phyloP scores from a whole-genome alignment of 2,113 vertebrate genomes.

The Sakesphorus luctuosus region DNA sequence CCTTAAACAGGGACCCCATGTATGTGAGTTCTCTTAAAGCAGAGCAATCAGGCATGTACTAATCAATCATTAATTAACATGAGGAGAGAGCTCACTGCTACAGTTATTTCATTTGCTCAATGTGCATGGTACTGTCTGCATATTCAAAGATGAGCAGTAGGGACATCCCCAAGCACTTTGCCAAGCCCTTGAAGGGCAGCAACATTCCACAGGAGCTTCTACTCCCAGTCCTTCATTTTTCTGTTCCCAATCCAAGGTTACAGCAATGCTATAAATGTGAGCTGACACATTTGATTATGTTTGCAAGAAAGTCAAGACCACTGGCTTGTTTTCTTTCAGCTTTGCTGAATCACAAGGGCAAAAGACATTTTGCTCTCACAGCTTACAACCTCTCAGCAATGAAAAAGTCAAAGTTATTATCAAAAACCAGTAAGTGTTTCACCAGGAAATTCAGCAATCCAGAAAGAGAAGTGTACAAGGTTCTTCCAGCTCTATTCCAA shows the following conservation, averaged over 20 bases:
- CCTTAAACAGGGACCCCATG: neutral
- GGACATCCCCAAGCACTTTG: neutral
- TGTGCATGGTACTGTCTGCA: neutral
- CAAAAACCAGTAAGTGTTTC: neutral
- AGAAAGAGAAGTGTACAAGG: neutral
- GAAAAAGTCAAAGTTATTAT: neutral
- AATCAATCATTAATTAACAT: neutral
- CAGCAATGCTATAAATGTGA: neutral
- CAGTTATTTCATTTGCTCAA: neutral
- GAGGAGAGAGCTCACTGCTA: neutral
- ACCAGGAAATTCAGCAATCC: neutral
- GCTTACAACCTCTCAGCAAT: neutral
- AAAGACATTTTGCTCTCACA: neutral
- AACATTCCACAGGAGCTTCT: neutral
- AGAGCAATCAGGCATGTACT: neutral
- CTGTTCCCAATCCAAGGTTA: neutral
- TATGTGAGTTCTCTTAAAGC: neutral
- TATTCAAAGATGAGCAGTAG: neutral
- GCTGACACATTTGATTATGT: constrained; percentile 1
- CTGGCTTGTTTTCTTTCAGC: neutral
- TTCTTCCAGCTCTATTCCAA: neutral
- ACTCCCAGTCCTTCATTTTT: neutral
- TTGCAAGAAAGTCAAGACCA: neutral
- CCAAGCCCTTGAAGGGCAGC: neutral
- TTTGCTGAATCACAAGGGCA: constrained; percentile 27